Evolutionary conservation across 2,113 vertebrate species (phyloP).

Genomic region (Arizona elegans): DNA sequence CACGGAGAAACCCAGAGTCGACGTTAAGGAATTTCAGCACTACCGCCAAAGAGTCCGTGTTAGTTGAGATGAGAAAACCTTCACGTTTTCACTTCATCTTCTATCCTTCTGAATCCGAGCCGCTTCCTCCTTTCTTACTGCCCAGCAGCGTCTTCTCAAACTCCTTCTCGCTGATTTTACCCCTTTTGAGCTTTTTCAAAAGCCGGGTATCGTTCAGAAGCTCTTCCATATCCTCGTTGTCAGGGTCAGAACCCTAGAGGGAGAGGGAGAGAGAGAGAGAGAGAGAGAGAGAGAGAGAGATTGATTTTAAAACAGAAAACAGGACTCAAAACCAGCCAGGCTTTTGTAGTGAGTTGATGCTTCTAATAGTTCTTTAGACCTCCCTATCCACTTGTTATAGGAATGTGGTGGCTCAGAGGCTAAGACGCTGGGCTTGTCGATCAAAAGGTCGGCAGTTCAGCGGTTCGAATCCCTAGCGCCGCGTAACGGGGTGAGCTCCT

Average conservation of each 20-base stretch:
- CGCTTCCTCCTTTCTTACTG: neutral
- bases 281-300: constrained; percentile 1
- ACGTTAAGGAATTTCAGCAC: neutral
- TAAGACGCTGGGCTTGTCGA: no score
- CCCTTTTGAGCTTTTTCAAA: constrained; percentile 88
- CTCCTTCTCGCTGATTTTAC: constrained; percentile 88
- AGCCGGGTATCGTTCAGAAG: constrained; percentile 88
- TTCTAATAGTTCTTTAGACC: neutral
- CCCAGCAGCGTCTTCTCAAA: constrained; percentile 82
- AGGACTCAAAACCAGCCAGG: neutral
- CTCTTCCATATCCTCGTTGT: constrained; percentile 86
- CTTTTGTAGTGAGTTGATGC: neutral
- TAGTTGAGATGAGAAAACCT: neutral
- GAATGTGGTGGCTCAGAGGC: no score
- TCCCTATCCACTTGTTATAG: neutral
- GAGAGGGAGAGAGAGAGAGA: neutral
- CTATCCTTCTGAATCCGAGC: constrained; percentile 35
- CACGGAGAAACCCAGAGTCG: neutral
- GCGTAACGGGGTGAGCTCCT: no score
- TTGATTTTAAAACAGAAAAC: neutral
- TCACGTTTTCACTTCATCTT: rapidly evolving
- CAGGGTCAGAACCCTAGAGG: constrained; percentile 80
- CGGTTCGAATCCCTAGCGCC: no score
- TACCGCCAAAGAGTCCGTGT: neutral
- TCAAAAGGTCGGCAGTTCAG: no score